Conservation (phyloP, 2,888 invertebrate genomes). For the Cantharis lateralis region DNA sequence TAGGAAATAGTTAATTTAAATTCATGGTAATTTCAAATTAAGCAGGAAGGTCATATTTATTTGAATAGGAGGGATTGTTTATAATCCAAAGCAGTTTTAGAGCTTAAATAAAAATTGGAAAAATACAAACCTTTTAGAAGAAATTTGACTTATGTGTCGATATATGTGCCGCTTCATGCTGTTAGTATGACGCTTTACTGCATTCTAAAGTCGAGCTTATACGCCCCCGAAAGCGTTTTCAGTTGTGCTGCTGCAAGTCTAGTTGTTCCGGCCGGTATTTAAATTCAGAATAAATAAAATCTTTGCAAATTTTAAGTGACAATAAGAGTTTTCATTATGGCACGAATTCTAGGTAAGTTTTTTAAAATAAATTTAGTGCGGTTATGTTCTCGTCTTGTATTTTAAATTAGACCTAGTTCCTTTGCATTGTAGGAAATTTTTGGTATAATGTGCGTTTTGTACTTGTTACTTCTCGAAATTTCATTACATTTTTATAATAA, state of each 20-base stretch:
- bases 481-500: background rate
- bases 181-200: slow-evolving; percentile 10
- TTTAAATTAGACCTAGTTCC: background rate
- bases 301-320: background rate
- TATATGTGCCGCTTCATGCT: slow-evolving; percentile 6
- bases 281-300: background rate
- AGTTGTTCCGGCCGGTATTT: slow-evolving; percentile 26
- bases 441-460: background rate
- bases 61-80: background rate
- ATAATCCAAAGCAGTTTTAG: background rate
- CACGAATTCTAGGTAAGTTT: background rate
- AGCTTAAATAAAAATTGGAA: background rate
- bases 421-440: background rate
- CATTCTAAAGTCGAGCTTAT: slow-evolving; percentile 21
- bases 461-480: background rate
- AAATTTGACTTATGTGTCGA: background rate
- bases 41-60: background rate
- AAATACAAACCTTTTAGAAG: background rate
- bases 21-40: background rate
- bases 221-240: slow-evolving; percentile 24
- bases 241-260: slow-evolving; percentile 16
- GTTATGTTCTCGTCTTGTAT: background rate
- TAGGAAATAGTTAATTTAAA: background rate
- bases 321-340: background rate
- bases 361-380: background rate